These are phyloP conservation scores for Stegana nigrithorax DNA, from an alignment of 2,888 invertebrate genomes.

Conservation along the genomic window DNA sequence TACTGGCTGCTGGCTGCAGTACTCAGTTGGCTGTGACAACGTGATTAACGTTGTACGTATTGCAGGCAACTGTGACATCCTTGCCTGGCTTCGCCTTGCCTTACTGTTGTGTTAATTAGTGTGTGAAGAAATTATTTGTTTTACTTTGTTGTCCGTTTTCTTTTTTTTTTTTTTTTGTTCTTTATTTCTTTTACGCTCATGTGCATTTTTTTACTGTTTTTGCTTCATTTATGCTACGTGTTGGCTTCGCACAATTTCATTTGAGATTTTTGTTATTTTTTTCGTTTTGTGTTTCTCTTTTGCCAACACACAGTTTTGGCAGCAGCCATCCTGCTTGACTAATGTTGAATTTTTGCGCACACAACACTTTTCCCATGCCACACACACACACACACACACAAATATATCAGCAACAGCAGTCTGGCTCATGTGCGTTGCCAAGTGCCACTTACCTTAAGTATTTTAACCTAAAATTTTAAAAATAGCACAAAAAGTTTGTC, in stretches of 20 bases:
- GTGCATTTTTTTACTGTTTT: not conserved
- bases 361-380: conserved; percentile 2
- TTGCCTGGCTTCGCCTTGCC: no score
- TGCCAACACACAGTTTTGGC: not conserved
- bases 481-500: conserved; percentile 44
- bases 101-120: conserved; percentile 41
- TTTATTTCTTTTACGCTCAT: not conserved
- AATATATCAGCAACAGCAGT: no score
- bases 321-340: no score
- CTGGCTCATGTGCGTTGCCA: no score
- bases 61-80: conserved; percentile 1
- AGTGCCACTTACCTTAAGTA: conserved; percentile 50
- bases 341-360: no score
- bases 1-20: not conserved
- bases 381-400: conserved; percentile 30
- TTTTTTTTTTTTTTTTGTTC: not conserved
- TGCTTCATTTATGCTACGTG: conserved; percentile 2
- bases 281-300: not conserved
- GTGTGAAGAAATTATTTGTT: conserved; percentile 35
- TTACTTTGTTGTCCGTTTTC: conserved; percentile 3
- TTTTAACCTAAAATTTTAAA: conserved; percentile 55
- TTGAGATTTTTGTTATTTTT: not conserved
- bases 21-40: not conserved
- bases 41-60: not conserved
- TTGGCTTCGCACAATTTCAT: not conserved